Evolutionary conservation across 2,113 vertebrate genomes (phyloP).

Genomic region (Apaloderma vittatum): DNA sequence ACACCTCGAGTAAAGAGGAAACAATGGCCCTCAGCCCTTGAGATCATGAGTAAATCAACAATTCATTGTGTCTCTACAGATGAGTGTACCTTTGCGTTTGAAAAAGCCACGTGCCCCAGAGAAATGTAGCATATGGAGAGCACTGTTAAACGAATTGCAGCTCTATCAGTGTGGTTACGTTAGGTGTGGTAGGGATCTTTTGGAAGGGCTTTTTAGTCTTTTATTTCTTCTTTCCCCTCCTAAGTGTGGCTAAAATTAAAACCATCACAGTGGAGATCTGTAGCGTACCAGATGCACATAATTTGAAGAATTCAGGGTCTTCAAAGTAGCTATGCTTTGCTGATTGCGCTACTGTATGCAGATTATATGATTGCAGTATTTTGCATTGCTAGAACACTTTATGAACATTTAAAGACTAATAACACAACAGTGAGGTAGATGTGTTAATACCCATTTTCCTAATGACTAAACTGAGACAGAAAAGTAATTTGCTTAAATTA

Average conservation of each 20-base stretch:
- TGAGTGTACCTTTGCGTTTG: neutral
- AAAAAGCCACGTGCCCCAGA: neutral
- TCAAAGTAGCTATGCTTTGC: slow-evolving; percentile 44
- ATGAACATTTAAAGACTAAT: slow-evolving; percentile 53
- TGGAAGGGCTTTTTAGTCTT: neutral
- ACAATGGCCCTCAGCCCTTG: neutral
- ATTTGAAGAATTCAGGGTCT: slow-evolving; percentile 48
- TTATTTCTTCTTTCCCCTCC: slow-evolving; percentile 22
- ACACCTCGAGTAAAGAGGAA: neutral
- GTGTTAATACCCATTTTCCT: slow-evolving; percentile 61
- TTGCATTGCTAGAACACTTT: slow-evolving; percentile 48
- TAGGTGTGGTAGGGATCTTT: neutral
- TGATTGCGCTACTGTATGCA: slow-evolving; percentile 52
- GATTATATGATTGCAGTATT: slow-evolving; percentile 55
- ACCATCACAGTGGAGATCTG: neutral
- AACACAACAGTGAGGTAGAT: slow-evolving; percentile 49
- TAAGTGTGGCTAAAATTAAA: slow-evolving; percentile 35
- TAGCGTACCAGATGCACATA: slow-evolving; percentile 9
- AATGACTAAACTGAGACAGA: slow-evolving; percentile 68
- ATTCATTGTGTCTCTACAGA: neutral
- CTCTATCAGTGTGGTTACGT: neutral
- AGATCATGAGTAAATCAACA: neutral
- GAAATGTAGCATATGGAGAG: neutral
- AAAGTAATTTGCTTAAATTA: slow-evolving; percentile 72
- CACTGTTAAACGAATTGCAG: neutral